Evolutionary conservation across 2,888 invertebrate genomes (phyloP).

Genomic region (Pheosia gnoma): DNA sequence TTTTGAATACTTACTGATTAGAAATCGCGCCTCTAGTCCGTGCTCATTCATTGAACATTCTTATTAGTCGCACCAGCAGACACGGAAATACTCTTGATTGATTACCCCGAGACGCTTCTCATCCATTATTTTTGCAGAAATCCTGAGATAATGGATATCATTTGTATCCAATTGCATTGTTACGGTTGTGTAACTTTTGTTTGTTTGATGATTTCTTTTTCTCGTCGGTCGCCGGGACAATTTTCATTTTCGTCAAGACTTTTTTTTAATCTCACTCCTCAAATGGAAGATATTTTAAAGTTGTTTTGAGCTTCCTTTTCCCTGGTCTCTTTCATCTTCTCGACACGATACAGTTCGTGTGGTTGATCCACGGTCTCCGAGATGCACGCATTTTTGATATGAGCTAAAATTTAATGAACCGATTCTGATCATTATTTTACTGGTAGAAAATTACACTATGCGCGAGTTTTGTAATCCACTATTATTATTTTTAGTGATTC

Average conservation of each 20-base stretch:
- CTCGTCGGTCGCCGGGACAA: neutral
- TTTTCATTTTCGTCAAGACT: neutral
- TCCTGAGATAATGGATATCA: constrained; percentile 45
- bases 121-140: constrained; percentile 50
- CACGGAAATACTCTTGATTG: constrained; percentile 46
- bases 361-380: too few relatives aligned
- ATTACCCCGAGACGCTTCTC: constrained; percentile 46
- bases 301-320: neutral
- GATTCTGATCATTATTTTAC: too few relatives aligned
- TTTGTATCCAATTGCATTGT: constrained; percentile 49
- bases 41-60: constrained; percentile 37
- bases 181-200: constrained; percentile 27
- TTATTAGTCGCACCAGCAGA: constrained; percentile 39
- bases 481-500: too few relatives aligned
- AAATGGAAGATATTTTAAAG: too few relatives aligned
- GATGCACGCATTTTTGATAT: too few relatives aligned
- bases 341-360: too few relatives aligned
- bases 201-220: constrained; percentile 10
- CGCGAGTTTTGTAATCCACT: too few relatives aligned
- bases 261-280: too few relatives aligned
- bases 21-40: neutral
- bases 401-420: too few relatives aligned
- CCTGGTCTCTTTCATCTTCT: neutral
- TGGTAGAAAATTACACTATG: too few relatives aligned
- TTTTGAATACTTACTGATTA: neutral